Conservation (phyloP, 1,140 invertebrate species). For the Pissodes strobi region DNA sequence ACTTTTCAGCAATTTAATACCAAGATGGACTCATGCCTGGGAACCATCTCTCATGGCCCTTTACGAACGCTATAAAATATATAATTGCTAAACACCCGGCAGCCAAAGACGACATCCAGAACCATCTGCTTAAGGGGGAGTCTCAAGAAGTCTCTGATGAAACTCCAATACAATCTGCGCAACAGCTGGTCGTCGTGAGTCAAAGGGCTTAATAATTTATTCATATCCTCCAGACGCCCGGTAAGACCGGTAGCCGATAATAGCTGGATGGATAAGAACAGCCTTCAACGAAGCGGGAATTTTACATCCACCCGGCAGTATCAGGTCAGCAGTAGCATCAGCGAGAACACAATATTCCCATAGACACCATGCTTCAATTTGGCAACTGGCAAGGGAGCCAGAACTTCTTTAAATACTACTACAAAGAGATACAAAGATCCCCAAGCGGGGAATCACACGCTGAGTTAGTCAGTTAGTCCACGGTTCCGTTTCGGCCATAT, state of each 20-base stretch:
- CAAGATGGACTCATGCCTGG: neutral
- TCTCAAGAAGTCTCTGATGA: neutral
- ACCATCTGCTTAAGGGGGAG: no score
- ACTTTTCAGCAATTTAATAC: neutral
- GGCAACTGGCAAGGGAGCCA: no score
- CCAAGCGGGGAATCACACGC: no score
- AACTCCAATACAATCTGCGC: no score
- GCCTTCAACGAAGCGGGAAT: constrained; percentile 39
- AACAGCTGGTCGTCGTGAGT: no score
- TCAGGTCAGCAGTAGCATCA: constrained; percentile 48
- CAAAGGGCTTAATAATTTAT: no score
- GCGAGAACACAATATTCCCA: constrained; percentile 37
- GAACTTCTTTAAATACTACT: constrained; percentile 48
- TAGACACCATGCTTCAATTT: constrained; percentile 43
- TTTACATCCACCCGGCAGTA: constrained; percentile 38
- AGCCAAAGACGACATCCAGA: no score
- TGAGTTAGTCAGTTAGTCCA: no score
- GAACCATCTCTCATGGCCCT: neutral
- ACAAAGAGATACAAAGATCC: constrained; percentile 33
- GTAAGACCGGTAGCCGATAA: no score
- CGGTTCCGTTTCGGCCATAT: no score
- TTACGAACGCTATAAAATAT: neutral
- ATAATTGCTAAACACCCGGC: neutral
- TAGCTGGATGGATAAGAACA: constrained; percentile 44
- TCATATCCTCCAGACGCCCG: no score